Conservation (phyloP, 2,797 vertebrate genomes). For the Gambusia yucatana region DNA sequence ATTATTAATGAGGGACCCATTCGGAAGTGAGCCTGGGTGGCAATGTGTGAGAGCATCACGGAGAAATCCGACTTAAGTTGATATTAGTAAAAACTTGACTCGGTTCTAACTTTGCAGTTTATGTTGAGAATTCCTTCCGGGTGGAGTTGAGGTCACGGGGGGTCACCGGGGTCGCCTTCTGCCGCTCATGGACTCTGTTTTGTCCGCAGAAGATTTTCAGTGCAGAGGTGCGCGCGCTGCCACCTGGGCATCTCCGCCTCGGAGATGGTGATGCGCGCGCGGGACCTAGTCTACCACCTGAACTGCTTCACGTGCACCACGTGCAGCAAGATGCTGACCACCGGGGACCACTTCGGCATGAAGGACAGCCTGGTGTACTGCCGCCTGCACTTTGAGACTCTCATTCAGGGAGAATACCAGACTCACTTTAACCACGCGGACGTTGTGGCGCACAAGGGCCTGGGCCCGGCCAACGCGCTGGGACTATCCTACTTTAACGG, state of each 20-base stretch:
- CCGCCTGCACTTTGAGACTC: constrained; percentile 97
- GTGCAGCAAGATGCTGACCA: constrained; percentile 98
- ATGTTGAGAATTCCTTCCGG: not conserved
- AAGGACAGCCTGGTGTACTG: constrained; percentile 99
- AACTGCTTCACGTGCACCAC: constrained; percentile 98
- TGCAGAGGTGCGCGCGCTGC: constrained; percentile 97
- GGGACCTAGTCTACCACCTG: constrained; percentile 97
- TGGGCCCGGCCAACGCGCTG: constrained; percentile 88
- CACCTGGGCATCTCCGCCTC: constrained; percentile 98
- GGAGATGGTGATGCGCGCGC: constrained; percentile 99
- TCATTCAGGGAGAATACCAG: constrained; percentile 97
- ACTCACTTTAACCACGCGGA: constrained; percentile 95
- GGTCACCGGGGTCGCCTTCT: not conserved
- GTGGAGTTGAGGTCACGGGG: not conserved
- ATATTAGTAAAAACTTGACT: not conserved
- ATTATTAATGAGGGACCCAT: not conserved
- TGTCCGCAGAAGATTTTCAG: constrained; percentile 94
- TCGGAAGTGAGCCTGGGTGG: not conserved
- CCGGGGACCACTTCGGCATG: constrained; percentile 99
- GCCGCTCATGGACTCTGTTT: constrained; percentile 59
- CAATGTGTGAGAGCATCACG: not conserved
- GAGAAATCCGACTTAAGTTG: no score
- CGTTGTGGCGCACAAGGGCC: constrained; percentile 91
- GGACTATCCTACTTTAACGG: constrained; percentile 98
- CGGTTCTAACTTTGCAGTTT: not conserved